Base-by-base conservation (phyloP, 2,797 vertebrate genomes). In the Knipowitschia caucasica region DNA sequence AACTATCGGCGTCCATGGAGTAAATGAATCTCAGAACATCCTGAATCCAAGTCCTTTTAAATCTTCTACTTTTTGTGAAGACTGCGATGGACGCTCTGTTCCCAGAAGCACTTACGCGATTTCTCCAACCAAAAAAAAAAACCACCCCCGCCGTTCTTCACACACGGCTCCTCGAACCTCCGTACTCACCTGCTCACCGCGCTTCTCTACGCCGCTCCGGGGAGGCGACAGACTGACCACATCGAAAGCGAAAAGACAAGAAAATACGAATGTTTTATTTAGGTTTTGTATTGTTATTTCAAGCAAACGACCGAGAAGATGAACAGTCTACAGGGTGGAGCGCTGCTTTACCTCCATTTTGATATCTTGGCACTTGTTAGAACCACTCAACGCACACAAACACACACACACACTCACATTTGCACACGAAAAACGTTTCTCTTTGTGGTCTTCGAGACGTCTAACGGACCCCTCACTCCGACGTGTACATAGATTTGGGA, bases 241-340 rank as follows among this genome's bases (percentile, higher is more conserved):
- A 80, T 80, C n/a, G n/a, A n/a, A 73, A 60, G 65, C 75, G 73
- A 78, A 81, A 79, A 83, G 71, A 81, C 68, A 74, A 70, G 73
- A 72, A 77, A 73, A 83, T 66, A 82, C 75, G 60, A 82, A 68
- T 71, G 45, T 73, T 75, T 81, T 78, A 68, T 56, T 53, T 68
- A 40, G 9, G 54, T 29, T 10, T 34, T 39, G 59, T 56, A 47
- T 57, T 23, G 65, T 60, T 24, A 78, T 80, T 76, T 70, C 62
- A 73, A 68, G 82, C 82, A 76, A 87, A 68, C 78, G 89, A 88
- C 68, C 77, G 82, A 86, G 86, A 73, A 80, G 82, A 74, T 62
- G 78, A 82, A 87, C 86, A 87, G 78, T 79, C 87, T 84, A 89
- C 89, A 90, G 91, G 90, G 88, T 83, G 86, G 82, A 85, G 73